Conservation (phyloP, 2,888 invertebrate species). For the Conchocele bisecta region DNA sequence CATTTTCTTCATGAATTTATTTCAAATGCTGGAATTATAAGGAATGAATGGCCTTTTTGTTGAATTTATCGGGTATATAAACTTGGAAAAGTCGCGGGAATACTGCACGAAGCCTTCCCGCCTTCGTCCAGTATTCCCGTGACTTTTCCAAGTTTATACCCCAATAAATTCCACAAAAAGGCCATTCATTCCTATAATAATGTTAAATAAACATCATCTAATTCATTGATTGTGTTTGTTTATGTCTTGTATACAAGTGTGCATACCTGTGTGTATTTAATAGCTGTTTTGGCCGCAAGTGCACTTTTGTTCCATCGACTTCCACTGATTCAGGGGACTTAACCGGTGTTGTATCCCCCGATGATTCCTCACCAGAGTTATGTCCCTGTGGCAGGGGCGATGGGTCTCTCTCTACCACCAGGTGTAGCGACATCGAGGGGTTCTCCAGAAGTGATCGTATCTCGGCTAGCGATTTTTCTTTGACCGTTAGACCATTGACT, state of each 20-base stretch:
- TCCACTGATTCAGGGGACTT: slow-evolving; percentile 52
- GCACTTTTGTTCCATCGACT: slow-evolving; percentile 66
- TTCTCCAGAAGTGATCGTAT: slow-evolving; percentile 84
- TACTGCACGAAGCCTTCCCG: too few relatives aligned
- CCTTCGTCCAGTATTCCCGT: too few relatives aligned
- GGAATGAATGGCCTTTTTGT: too few relatives aligned
- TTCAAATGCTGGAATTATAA: too few relatives aligned
- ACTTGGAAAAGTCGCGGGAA: too few relatives aligned
- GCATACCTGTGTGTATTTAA: slow-evolving; percentile 43
- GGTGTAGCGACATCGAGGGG: slow-evolving; percentile 83
- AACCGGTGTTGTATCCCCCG: slow-evolving; percentile 71
- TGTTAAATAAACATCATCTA: too few relatives aligned
- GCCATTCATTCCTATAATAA: too few relatives aligned
- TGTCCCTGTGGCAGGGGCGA: slow-evolving; percentile 86
- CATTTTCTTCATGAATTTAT: too few relatives aligned
- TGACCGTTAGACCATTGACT: slow-evolving; percentile 94
- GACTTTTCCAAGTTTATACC: too few relatives aligned
- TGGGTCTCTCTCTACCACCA: slow-evolving; percentile 95
- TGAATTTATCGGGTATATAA: too few relatives aligned
- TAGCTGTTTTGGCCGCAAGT: slow-evolving; percentile 61
- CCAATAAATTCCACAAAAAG: too few relatives aligned
- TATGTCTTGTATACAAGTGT: neutral
- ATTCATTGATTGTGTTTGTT: too few relatives aligned
- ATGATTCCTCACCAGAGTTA: neutral
- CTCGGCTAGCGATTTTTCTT: slow-evolving; percentile 91